A percentile compares a stretch with the other conserved stretches of the same genome.
Evolutionary conservation across 2,113 vertebrate genomes (phyloP).

Genomic region (Varanus komodoensis): DNA sequence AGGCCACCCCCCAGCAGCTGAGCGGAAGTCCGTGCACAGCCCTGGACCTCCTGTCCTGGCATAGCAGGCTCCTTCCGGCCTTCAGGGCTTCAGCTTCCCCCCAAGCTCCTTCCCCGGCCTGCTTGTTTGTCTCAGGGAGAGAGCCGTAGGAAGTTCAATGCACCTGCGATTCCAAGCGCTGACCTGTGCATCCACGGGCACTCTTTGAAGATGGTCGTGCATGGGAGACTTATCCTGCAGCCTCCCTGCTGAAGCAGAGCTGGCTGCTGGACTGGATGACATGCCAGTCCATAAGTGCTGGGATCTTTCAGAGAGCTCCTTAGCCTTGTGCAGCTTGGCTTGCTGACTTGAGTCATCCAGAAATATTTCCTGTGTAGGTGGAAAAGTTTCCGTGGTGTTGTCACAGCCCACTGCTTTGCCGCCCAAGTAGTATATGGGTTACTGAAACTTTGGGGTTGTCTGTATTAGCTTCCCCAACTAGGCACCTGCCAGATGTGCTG

Average conservation of each 20-base stretch:
- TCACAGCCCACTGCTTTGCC: too few relatives aligned
- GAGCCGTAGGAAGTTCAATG: neutral
- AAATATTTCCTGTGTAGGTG: neutral
- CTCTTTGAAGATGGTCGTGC: neutral
- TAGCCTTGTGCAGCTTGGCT: neutral
- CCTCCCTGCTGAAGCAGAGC: too few relatives aligned
- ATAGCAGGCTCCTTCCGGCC: neutral
- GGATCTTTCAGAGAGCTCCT: neutral
- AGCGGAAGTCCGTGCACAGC: neutral
- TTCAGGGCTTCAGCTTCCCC: too few relatives aligned
- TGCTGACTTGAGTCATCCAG: neutral
- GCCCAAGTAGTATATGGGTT: too few relatives aligned
- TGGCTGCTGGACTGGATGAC: too few relatives aligned
- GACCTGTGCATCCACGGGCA: neutral
- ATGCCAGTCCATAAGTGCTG: too few relatives aligned
- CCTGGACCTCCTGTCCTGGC: neutral
- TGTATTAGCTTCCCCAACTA: too few relatives aligned
- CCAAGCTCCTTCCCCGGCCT: too few relatives aligned
- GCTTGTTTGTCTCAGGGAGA: neutral
- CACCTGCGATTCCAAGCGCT: neutral
- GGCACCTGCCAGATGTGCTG: too few relatives aligned
- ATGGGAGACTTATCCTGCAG: neutral
- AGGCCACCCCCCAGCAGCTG: too few relatives aligned
- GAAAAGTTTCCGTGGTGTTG: neutral
- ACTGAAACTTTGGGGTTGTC: too few relatives aligned